These are phyloP conservation scores for Onychostruthus taczanowskii DNA, from an alignment of 2,113 vertebrate species.

Conservation along the genomic window DNA sequence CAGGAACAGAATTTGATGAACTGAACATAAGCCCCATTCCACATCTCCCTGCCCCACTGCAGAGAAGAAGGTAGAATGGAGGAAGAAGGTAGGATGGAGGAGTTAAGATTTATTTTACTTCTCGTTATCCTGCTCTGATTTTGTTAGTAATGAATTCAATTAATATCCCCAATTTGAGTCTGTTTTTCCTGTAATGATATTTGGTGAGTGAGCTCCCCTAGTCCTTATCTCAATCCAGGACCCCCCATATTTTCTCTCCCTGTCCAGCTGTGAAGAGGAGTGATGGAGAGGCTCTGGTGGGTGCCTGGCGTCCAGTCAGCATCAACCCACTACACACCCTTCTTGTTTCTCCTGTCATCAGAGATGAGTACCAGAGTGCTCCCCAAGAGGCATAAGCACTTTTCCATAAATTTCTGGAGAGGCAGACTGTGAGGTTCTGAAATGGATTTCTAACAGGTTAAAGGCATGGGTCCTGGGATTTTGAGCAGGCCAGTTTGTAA, in stretches of 20 bases:
- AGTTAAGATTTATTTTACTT: neutral
- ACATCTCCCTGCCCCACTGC: neutral
- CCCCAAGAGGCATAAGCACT: accelerated
- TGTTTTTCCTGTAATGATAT: neutral
- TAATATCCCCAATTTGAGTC: neutral
- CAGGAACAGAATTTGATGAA: neutral
- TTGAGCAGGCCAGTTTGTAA: neutral
- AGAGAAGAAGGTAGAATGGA: neutral
- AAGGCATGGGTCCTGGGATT: neutral
- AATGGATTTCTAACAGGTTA: neutral
- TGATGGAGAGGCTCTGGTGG: neutral
- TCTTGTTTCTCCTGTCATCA: neutral
- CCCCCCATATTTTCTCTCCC: neutral
- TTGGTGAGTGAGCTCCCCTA: neutral
- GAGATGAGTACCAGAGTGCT: neutral
- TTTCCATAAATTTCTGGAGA: neutral
- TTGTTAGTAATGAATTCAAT: neutral
- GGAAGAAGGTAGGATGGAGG: neutral
- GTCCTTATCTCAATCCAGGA: neutral
- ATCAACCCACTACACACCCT: neutral
- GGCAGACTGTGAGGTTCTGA: neutral
- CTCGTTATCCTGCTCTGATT: neutral
- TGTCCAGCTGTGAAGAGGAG: neutral
- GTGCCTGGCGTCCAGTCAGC: neutral
- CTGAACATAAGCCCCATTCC: neutral